Evolutionary conservation across 2,888 invertebrate species (phyloP), one percentile per base, ranked within the genome.

Genomic region (Cremastobaeus sp.): DNA sequence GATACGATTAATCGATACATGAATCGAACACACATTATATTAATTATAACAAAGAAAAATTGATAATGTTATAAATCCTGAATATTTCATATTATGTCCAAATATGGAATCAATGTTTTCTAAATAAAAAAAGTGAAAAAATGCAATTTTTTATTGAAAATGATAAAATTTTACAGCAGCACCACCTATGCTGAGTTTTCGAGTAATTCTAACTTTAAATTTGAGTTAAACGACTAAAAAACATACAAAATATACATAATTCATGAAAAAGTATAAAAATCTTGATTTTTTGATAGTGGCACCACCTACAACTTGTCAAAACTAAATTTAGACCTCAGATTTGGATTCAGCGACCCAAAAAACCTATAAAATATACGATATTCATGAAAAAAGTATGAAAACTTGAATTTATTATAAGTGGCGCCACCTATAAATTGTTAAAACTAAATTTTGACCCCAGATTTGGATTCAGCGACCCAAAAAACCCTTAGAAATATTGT

Each of bases 371-470:
- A n/a, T n/a, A 34, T n/a, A 34, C 3, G 8, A 34, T 8, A 34
- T 34, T 34, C 3, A 34, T n/a, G 11, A 34, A n/a, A 8, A 34
- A 34, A 34, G 8, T 3, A 34, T n/a, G 4, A 34, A 34, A n/a
- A 11, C 8, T 34, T 11, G 3, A 6, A 34, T 34, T 34, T 6
- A n/a, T 34, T 6, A 3, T 11, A 34, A 34, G 34, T 34, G 34
- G 34, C 34, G 34, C 34, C 34, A 34, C 11, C 34, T 34, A 34
- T 34, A 34, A 34, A 6, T 34, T 34, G 6, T n/a, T 34, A 34
- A 34, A 3, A 34, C 34, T 34, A 34, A 34, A 34, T n/a, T 34
- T 6, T n/a, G 8, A 34, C 11, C n/a, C 11, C 11, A 34, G 8
- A 34, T 34, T 34, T 34, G 8, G 11, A 34, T 34, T 34, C 34